These are phyloP conservation scores for Ischnura elegans DNA, from an alignment of 2,888 invertebrate species.

Conservation along the genomic window DNA sequence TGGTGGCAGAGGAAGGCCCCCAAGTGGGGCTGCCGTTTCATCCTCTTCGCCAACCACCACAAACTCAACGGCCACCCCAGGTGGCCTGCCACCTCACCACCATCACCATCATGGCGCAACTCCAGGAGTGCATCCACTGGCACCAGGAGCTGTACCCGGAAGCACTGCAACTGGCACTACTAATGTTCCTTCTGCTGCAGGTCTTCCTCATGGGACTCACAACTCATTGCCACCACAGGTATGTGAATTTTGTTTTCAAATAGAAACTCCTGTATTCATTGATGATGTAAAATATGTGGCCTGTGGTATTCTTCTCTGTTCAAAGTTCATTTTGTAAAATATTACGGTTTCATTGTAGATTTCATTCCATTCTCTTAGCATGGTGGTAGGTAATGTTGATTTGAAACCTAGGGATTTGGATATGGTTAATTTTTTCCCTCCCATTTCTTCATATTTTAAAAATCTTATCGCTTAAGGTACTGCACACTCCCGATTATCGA, in stretches of 20 bases:
- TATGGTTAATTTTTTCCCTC: no score
- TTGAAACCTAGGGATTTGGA: no score
- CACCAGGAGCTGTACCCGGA: constrained; percentile 82
- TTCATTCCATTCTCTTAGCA: no score
- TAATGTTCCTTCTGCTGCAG: constrained; percentile 76
- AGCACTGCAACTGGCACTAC: constrained; percentile 85
- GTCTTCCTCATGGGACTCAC: constrained; percentile 77
- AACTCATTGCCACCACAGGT: constrained; percentile 80
- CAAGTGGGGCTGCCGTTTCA: constrained; percentile 74
- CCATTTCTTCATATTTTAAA: no score
- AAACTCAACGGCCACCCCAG: constrained; percentile 44
- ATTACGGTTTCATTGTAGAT: no score
- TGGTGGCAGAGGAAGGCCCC: constrained; percentile 74
- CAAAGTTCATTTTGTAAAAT: no score
- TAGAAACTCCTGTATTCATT: background rate
- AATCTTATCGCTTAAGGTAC: no score
- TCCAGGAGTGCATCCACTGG: constrained; percentile 79
- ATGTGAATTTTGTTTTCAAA: background rate
- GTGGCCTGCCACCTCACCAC: constrained; percentile 68
- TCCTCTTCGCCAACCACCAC: constrained; percentile 70
- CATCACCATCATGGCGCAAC: constrained; percentile 70
- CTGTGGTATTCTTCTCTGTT: background rate
- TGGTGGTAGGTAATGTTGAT: no score
- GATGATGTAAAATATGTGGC: background rate
- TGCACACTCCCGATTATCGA: no score